A percentile compares a stretch with the other conserved stretches of the same genome.
phyloP scores from a whole-genome alignment of 1,140 invertebrate species.

The Stegodyphus dumicola region DNA sequence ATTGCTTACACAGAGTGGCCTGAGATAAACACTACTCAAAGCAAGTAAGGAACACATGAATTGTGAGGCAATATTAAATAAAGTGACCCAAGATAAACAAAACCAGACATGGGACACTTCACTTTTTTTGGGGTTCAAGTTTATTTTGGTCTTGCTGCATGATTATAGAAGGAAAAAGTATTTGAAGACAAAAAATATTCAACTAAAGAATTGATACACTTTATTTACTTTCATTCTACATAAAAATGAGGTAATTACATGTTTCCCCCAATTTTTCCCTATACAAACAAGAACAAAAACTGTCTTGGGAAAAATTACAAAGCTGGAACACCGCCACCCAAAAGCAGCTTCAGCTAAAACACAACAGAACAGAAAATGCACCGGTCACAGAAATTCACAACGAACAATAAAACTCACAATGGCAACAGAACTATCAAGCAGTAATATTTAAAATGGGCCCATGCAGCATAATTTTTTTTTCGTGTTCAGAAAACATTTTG shows the following conservation, averaged over 20 bases:
- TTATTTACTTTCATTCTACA: conserved; percentile 58
- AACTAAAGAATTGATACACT: conserved; percentile 3
- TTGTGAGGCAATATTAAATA: no score
- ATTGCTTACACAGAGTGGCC: no score
- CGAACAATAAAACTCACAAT: conserved; percentile 49
- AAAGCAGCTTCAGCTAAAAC: conserved; percentile 57
- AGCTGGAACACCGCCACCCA: conserved; percentile 37
- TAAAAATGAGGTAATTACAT: conserved; percentile 57
- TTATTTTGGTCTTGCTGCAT: no score
- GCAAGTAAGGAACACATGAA: no score
- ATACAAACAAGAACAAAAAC: conserved; percentile 44
- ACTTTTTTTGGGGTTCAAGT: no score
- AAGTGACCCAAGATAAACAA: no score
- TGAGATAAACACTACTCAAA: no score
- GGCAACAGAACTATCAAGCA: conserved; percentile 47
- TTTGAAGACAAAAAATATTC: neutral
- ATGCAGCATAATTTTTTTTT: conserved; percentile 10
- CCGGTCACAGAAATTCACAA: conserved; percentile 59
- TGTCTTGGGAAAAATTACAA: conserved; percentile 33
- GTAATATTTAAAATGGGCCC: conserved; percentile 15
- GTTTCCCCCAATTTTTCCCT: conserved; percentile 25
- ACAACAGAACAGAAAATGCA: conserved; percentile 59
- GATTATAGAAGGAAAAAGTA: no score
- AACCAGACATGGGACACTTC: no score
- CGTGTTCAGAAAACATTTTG: conserved; percentile 13